Evolutionary conservation across 2,888 invertebrate species (phyloP).

Genomic region (Drosophila eohydei): DNA sequence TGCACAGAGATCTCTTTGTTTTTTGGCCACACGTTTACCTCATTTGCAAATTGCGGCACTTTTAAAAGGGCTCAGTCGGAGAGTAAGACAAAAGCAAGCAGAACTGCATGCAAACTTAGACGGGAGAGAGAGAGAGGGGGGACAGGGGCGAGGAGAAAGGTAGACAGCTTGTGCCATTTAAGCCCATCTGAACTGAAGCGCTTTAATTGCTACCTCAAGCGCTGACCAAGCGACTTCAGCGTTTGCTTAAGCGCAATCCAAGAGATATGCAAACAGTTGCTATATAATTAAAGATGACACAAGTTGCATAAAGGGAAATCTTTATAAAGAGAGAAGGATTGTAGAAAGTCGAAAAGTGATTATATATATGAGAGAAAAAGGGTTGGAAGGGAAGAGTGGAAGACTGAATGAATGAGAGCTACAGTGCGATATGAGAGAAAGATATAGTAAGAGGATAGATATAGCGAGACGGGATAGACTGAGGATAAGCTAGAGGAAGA

Average conservation of each 20-base stretch:
- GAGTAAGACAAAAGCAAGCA: not conserved
- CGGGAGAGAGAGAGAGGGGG: not conserved
- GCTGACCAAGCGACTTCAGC: conserved; percentile 18
- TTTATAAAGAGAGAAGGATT: not conserved
- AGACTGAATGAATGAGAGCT: too few relatives aligned
- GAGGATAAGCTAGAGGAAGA: not conserved
- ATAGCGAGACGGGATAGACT: not conserved
- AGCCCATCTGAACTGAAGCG: conserved; percentile 52
- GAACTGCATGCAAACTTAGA: conserved; percentile 1
- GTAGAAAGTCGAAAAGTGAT: not conserved
- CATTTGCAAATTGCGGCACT: conserved; percentile 76
- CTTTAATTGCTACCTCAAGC: conserved; percentile 59
- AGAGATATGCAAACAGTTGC: conserved; percentile 31
- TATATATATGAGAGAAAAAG: not conserved
- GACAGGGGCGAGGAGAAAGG: not conserved
- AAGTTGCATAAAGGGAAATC: conserved; percentile 9
- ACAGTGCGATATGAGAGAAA: not conserved
- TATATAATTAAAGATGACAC: conserved; percentile 15
- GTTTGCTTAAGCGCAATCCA: conserved; percentile 1
- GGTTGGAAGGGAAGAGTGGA: not conserved
- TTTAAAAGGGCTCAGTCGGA: conserved; percentile 50
- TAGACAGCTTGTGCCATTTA: conserved; percentile 62
- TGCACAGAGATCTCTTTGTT: conserved; percentile 66
- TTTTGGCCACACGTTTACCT: conserved; percentile 60
- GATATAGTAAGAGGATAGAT: not conserved